Conservation (phyloP, 2,113 vertebrate genomes). For the Paralichthys olivaceus region DNA sequence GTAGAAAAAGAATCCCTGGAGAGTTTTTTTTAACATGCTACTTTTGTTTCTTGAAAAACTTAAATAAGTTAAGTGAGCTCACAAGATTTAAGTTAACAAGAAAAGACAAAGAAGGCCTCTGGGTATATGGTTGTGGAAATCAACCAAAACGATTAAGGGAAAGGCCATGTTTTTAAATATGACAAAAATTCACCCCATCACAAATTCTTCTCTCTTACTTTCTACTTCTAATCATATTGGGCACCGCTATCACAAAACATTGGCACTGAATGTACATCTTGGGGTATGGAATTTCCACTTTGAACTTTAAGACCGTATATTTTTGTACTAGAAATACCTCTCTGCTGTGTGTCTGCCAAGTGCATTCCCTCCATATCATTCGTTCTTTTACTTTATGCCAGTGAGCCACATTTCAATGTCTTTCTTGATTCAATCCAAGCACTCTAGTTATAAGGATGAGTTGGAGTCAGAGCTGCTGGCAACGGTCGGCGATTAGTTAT, state of each 20-base stretch:
- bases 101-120: no score
- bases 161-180: no score
- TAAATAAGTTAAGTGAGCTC: no score
- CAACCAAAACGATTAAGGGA: no score
- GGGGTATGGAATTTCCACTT: neutral
- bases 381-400: constrained; percentile 10
- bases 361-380: constrained; percentile 28
- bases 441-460: constrained; percentile 15
- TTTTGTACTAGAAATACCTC: neutral
- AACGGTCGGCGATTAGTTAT: constrained; percentile 32
- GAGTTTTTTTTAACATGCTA: no score
- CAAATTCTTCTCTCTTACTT: neutral
- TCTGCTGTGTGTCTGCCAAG: constrained; percentile 32
- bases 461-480: constrained; percentile 33
- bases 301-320: neutral
- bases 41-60: no score
- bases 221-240: neutral
- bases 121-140: no score
- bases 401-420: constrained; percentile 1
- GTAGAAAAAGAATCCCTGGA: no score
- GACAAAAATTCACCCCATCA: neutral
- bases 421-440: constrained; percentile 34
- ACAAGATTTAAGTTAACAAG: no score
- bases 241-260: neutral
- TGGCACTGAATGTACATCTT: neutral